These are phyloP conservation scores for Heloderma charlesbogerti DNA, from an alignment of 2,113 vertebrate genomes.

Conservation along the genomic window DNA sequence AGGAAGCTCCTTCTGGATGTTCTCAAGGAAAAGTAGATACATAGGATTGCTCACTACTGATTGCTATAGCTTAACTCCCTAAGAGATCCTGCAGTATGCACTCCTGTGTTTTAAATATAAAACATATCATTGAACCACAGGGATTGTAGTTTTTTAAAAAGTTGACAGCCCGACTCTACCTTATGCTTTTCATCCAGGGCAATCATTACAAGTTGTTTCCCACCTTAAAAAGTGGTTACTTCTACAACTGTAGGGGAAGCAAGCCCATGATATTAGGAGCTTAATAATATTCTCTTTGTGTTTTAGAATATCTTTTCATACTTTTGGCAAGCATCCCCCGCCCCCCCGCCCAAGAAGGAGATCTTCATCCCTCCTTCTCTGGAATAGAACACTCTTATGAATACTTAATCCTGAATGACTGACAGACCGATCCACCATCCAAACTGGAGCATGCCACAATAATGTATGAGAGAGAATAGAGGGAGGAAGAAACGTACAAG, in stretches of 20 bases:
- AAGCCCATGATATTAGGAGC: background rate
- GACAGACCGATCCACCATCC: constrained; percentile 17
- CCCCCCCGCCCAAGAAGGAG: constrained; percentile 35
- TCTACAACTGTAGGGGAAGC: background rate
- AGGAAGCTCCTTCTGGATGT: background rate
- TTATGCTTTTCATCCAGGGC: background rate
- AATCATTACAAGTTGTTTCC: background rate
- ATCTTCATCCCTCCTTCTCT: constrained; percentile 49
- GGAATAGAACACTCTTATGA: constrained; percentile 35
- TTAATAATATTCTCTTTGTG: rapidly evolving
- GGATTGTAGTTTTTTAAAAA: too few species aligned
- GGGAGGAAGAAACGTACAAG: constrained; percentile 30
- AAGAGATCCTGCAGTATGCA: background rate
- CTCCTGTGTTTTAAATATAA: too few species aligned
- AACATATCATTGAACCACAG: too few species aligned
- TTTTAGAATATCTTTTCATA: background rate
- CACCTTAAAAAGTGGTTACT: background rate
- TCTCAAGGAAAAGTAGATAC: background rate
- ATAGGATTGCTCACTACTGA: background rate
- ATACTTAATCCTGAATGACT: constrained; percentile 28
- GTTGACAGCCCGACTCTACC: too few species aligned
- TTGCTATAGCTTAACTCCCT: background rate
- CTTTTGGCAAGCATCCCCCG: constrained; percentile 7
- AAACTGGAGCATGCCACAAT: constrained; percentile 26
- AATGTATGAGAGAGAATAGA: background rate